Conservation (phyloP, 2,888 invertebrate species). For the Pyrgus malvae region DNA sequence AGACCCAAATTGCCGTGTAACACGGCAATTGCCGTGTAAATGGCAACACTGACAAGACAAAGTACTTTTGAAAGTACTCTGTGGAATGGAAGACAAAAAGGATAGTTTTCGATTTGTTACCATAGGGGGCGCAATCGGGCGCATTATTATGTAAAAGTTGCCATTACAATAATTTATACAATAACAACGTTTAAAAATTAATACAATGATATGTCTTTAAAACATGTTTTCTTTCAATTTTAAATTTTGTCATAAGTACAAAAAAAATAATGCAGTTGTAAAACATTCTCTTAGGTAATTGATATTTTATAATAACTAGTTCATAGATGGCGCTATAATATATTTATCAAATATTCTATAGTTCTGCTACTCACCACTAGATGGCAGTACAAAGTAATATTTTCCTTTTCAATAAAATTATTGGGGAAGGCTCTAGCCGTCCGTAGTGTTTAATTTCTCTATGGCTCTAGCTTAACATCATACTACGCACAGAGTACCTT, state of each 20-base stretch:
- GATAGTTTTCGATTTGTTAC: slow-evolving; percentile 44
- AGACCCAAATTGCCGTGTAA: too few relatives aligned
- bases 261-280: not conserved
- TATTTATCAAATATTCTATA: not conserved
- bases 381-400: not conserved
- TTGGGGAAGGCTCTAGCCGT: not conserved
- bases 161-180: slow-evolving; percentile 35
- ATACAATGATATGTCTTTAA: too few relatives aligned
- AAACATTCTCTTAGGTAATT: not conserved
- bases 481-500: too few relatives aligned
- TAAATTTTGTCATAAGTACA: too few relatives aligned
- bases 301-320: not conserved
- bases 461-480: too few relatives aligned
- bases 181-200: not conserved
- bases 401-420: not conserved
- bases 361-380: not conserved
- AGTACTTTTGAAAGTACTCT: too few relatives aligned
- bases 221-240: too few relatives aligned
- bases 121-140: slow-evolving; percentile 50
- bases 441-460: not conserved
- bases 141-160: slow-evolving; percentile 48
- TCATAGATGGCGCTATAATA: not conserved
- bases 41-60: too few relatives aligned
- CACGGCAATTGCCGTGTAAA: too few relatives aligned
- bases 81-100: too few relatives aligned